Conservation (phyloP, 2,113 vertebrate genomes). For the Tupaia chinensis region DNA sequence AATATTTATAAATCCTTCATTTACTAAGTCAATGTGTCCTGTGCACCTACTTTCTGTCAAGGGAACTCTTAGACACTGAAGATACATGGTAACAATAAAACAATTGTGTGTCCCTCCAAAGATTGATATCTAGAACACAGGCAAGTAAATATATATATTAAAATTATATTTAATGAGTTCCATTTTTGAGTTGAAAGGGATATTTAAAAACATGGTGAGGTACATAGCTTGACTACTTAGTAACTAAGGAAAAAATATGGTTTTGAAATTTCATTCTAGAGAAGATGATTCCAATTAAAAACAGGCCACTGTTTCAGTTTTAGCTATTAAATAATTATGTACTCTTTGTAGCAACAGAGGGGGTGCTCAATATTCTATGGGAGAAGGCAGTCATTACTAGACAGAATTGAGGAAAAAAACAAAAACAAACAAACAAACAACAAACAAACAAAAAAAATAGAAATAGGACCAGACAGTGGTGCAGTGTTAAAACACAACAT, state of each 20-base stretch:
- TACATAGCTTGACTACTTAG: not conserved
- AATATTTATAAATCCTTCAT: not conserved
- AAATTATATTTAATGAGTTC: not conserved
- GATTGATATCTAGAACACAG: not conserved
- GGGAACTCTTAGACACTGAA: not conserved
- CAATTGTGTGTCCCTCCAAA: not conserved
- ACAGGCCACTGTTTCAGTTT: not conserved
- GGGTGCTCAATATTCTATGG: not conserved
- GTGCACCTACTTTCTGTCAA: not conserved
- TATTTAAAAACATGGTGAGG: not conserved
- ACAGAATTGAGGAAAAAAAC: not conserved
- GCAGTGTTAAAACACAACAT: too few species aligned
- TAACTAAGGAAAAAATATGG: not conserved
- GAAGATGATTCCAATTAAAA: not conserved
- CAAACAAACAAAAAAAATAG: too few species aligned
- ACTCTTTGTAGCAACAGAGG: not conserved
- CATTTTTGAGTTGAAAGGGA: not conserved
- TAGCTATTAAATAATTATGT: not conserved
- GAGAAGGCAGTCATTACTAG: not conserved
- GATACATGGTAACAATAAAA: not conserved
- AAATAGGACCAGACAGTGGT: too few species aligned
- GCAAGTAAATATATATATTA: not conserved
- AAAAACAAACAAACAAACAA: too few species aligned
- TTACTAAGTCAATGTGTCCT: not conserved
- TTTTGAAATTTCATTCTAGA: slow-evolving; percentile 22